Evolutionary conservation across 2,797 vertebrate genomes (phyloP), one percentile per base, ranked within the genome.

Genomic region (Hoplostethus atlanticus): DNA sequence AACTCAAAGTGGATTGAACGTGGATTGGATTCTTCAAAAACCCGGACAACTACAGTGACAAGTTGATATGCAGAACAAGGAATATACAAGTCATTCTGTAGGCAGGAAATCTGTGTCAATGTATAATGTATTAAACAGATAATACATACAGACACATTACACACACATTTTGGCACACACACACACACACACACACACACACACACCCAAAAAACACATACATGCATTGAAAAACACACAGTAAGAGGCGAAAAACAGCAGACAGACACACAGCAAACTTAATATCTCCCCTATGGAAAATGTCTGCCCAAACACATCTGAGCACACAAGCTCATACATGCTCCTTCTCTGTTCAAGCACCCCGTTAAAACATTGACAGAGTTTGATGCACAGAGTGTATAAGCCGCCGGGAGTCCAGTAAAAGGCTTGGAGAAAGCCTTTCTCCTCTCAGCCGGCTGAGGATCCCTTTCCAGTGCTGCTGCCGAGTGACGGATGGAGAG

Each of bases 381-480:
- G 28, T 28, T 28, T 28, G 2, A 59, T 16, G 56, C 63, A 54
- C 36, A 36, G 1, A 25, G 36, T 57, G 48, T 67, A 9, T 42
- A 11, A 44, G 46, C 67, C 4, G 59, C 54, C 0, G 36, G 2
- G 57, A 76, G 57, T 70, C 58, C 73, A 67, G 70, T 70, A 70
- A 55, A 63, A 54, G 50, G 38, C 64, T 50, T 6, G 12, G 50
- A 44, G 64, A 59, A 55, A 42, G 7, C 36, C 68, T 50, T 42
- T 46, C 42, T 54, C 11, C 36, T 54, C 52, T 70, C 56, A 69
- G 38, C 61, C 30, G 42, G 64, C 56, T 25, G 31, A 53, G 38
- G 46, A 72, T 57, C 57, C 51, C 61, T 70, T 69, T 79, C 64
- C 76, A 65, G 25, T 60, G 36, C 54, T 38, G 8, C 55, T 64